These are phyloP conservation scores for Drosophila asahinai DNA, from an alignment of 1,140 invertebrate species.

Conservation along the genomic window DNA sequence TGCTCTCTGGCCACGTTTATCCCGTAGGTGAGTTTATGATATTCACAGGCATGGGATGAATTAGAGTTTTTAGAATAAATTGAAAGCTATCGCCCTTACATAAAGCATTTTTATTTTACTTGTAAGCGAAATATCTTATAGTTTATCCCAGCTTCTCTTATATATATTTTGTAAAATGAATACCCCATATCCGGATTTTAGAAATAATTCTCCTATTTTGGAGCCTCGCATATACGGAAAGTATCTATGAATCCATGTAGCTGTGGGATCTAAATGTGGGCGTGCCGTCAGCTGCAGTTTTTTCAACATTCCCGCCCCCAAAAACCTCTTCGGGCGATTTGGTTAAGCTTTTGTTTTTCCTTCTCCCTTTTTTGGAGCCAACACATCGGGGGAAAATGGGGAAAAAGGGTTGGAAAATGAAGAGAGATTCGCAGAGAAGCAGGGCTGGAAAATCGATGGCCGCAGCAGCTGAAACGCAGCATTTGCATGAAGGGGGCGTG, in stretches of 20 bases:
- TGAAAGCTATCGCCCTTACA: too few species aligned
- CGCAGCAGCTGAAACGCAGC: conserved; percentile 41
- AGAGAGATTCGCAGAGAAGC: conserved; percentile 1
- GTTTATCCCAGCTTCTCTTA: too few species aligned
- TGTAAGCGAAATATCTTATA: too few species aligned
- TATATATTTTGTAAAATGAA: too few species aligned
- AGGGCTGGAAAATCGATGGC: conserved; percentile 51
- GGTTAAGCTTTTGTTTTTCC: conserved; percentile 14
- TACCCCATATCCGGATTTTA: too few species aligned
- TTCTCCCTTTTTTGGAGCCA: not conserved
- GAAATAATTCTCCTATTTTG: too few species aligned
- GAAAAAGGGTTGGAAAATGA: conserved; percentile 38
- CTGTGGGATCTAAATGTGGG: not conserved
- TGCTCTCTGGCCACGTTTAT: not conserved
- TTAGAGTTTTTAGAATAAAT: not conserved
- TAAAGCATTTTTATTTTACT: too few species aligned
- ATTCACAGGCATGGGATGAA: not conserved
- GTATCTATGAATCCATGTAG: not conserved
- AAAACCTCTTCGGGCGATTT: conserved; percentile 8
- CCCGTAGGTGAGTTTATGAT: not conserved
- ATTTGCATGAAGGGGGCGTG: conserved; percentile 41
- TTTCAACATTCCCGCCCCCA: not conserved
- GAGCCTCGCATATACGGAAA: too few species aligned
- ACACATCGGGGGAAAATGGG: not conserved
- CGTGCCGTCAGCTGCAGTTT: conserved; percentile 1